Percentiles rank a stretch among this genome's conserved stretches.
phyloP scores from a whole-genome alignment of 1,140 invertebrate genomes.

The Centruroides sculpturatus region DNA sequence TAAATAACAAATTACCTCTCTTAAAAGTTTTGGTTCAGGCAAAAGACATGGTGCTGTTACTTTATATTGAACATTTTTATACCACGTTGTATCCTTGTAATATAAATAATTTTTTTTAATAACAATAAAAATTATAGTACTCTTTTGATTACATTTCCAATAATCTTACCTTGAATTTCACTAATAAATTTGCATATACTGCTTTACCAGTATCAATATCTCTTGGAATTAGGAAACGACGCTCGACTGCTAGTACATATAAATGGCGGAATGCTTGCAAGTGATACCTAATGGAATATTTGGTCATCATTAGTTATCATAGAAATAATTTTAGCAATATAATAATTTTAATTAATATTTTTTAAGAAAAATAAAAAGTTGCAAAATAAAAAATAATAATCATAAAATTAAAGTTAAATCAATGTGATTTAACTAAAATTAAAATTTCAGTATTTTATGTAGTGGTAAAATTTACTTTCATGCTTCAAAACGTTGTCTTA shows the following conservation, averaged over 20 bases:
- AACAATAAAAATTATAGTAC: too few relatives aligned
- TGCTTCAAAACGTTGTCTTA: too few relatives aligned
- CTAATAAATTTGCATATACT: constrained; percentile 63
- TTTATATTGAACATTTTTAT: constrained; percentile 37
- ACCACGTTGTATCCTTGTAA: constrained; percentile 32
- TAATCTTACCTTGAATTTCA: constrained; percentile 31
- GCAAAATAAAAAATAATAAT: not conserved
- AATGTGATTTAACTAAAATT: too few relatives aligned
- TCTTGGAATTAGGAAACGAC: constrained; percentile 66
- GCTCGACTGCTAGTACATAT: constrained; percentile 84
- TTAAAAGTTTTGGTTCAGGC: constrained; percentile 59
- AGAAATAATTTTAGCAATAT: not conserved
- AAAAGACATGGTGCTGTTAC: constrained; percentile 68
- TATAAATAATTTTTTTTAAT: not conserved
- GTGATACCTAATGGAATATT: constrained; percentile 52
- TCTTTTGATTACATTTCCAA: constrained; percentile 22
- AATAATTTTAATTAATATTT: not conserved
- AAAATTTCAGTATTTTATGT: too few relatives aligned
- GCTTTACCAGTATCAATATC: constrained; percentile 62
- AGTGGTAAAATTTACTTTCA: too few relatives aligned
- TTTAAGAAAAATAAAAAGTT: constrained; percentile 2
- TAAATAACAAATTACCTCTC: constrained; percentile 36
- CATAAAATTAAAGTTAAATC: too few relatives aligned
- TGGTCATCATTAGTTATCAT: not conserved
- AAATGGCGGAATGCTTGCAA: constrained; percentile 89